Evolutionary conservation across 2,888 invertebrate species (phyloP).

Genomic region (Helicoverpa assulta): DNA sequence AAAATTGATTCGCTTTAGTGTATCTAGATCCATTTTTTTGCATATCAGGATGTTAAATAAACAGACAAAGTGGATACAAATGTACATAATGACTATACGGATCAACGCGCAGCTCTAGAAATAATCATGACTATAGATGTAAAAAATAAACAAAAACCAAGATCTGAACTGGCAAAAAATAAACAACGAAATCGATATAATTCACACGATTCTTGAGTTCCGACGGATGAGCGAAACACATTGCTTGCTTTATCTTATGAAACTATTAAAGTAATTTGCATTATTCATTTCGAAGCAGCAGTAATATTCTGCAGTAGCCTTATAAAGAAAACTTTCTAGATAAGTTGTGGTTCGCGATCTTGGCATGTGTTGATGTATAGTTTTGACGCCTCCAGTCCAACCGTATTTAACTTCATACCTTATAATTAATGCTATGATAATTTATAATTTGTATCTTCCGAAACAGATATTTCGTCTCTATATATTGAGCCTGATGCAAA

Average conservation of each 20-base stretch:
- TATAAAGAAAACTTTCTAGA: constrained; percentile 50
- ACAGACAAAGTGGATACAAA: constrained; percentile 51
- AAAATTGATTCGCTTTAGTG: constrained; percentile 48
- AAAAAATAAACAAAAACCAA: constrained; percentile 54
- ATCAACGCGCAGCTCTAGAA: constrained; percentile 51
- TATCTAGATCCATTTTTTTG: constrained; percentile 41
- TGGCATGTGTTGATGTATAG: constrained; percentile 36
- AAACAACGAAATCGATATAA: constrained; percentile 68
- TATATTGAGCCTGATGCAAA: constrained; percentile 14
- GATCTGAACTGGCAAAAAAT: constrained; percentile 56
- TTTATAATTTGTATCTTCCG: constrained; percentile 5
- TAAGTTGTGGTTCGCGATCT: constrained; percentile 28
- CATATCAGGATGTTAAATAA: constrained; percentile 55
- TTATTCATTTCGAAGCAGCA: constrained; percentile 54
- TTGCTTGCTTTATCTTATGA: constrained; percentile 55
- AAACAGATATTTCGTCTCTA: constrained; percentile 18
- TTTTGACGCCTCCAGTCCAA: constrained; percentile 35
- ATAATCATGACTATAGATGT: constrained; percentile 56
- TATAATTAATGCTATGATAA: neutral
- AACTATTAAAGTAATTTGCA: constrained; percentile 63
- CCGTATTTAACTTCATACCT: constrained; percentile 3
- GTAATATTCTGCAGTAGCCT: constrained; percentile 47
- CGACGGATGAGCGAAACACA: constrained; percentile 56
- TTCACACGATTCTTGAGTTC: constrained; percentile 70
- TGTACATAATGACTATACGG: constrained; percentile 51